Base-by-base conservation (phyloP, 2,113 vertebrate species). In the Pelecanus crispus region DNA sequence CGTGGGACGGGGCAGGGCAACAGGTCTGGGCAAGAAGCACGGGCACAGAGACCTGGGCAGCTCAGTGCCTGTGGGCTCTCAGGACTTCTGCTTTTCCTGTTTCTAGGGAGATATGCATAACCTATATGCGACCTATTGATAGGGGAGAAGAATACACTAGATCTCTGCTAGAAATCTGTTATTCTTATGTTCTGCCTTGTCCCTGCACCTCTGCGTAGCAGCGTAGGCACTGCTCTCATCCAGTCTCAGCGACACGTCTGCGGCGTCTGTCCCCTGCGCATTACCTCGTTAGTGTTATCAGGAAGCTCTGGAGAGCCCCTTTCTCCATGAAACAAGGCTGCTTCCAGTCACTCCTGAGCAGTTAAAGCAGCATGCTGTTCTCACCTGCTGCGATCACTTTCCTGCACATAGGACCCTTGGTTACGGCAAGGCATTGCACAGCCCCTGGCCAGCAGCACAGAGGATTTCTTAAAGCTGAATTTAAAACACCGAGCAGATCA, bases 401-500 rank as follows among this genome's bases (percentile, higher is more conserved):
- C 58, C 79, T 71, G 91, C 83, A 56, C 0, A 2, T 72, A 47
- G 86, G 36, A n/a, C 63, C 67, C 29, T 56, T 47, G 42, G 72
- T 81, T 92, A 81, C 36, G 52, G 91, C 92, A 65, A 78, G 70
- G 92, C 93, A 92, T 82, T 19, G 40, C 92, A 82, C 86, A 77
- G 34, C 86, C 55, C 49, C 79, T 75, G 50, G 70, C 81, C 84
- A 92, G 90, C 92, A 94, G 66, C 63, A 28, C 72, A 36, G 31
- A 94, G 73, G 40, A 82, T 73, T 94, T 95, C 81, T 85, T 73
- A n/a, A 55, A 78, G 73, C 79, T 80, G 65, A 50, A 90, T 95
- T 80, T 62, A 74, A 40, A 71, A 44, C 75, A 86, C 44, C n/a
- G 81, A 80, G 40, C 55, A 82, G 34, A 73, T 28, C 63, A 81